Conservation (phyloP, 2,113 vertebrate genomes). For the Syngnathus floridae region DNA sequence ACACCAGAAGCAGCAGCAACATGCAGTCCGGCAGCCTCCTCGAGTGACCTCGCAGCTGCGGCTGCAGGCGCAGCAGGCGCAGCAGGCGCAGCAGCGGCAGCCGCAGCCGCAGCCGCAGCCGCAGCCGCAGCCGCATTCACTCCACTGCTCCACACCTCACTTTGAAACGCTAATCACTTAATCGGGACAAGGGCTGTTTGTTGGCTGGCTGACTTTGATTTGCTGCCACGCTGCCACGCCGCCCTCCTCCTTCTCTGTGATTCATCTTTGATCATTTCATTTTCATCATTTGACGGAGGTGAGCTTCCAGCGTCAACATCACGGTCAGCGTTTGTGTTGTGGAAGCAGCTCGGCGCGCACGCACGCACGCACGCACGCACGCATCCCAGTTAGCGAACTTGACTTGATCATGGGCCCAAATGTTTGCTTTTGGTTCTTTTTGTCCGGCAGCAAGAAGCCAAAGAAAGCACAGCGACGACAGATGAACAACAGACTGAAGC, state of each 20-base stretch:
- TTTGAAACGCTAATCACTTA: slow-evolving; percentile 62
- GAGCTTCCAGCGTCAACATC: slow-evolving; percentile 24
- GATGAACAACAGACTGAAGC: slow-evolving; percentile 95
- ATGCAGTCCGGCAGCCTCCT: slow-evolving; percentile 18
- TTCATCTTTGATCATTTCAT: slow-evolving; percentile 32
- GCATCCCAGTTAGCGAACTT: no score
- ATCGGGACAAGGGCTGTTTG: neutral
- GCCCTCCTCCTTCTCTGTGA: slow-evolving; percentile 13
- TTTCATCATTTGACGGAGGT: slow-evolving; percentile 47
- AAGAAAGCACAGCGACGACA: slow-evolving; percentile 96
- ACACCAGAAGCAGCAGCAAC: slow-evolving; percentile 10
- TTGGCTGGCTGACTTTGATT: slow-evolving; percentile 1
- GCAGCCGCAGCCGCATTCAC: neutral
- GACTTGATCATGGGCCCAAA: no score
- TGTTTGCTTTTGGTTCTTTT: neutral
- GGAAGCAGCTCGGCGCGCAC: no score
- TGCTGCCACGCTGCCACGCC: neutral
- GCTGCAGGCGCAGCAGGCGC: slow-evolving; percentile 5
- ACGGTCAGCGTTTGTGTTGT: no score
- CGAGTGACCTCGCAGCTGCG: neutral
- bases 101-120: slow-evolving; percentile 12
- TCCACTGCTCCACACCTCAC: slow-evolving; percentile 11
- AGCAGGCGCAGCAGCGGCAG: slow-evolving; percentile 11
- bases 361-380: no score
- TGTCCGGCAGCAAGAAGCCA: slow-evolving; percentile 87